These are phyloP conservation scores for Entosphenus tridentatus DNA, from an alignment of 2,113 vertebrate genomes.

Conservation along the genomic window DNA sequence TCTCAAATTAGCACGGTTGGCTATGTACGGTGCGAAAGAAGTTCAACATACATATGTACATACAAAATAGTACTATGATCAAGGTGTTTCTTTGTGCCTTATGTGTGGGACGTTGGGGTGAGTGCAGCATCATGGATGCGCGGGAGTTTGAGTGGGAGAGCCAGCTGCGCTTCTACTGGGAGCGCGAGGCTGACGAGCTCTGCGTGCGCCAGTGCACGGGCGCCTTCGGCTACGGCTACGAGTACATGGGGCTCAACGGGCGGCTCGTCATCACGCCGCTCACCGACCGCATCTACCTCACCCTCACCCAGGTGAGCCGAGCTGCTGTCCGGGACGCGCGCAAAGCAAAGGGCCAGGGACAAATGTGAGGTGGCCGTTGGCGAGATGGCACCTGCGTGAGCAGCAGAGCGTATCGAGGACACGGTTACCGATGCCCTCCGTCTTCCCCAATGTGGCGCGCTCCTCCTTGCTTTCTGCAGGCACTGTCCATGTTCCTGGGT, in stretches of 20 bases:
- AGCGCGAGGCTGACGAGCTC: conserved; percentile 37
- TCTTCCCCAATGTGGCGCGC: not conserved
- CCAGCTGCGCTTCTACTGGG: conserved; percentile 82
- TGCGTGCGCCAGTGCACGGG: conserved; percentile 65
- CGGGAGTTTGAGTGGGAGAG: conserved; percentile 87
- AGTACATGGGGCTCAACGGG: conserved; percentile 93
- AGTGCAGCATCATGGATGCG: conserved; percentile 48
- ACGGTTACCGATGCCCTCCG: not conserved
- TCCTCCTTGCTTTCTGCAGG: conserved; percentile 24
- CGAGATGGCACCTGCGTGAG: too few relatives aligned
- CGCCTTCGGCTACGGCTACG: conserved; percentile 62
- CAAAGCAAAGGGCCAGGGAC: too few relatives aligned
- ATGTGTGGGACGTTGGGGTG: too few relatives aligned
- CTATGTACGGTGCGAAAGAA: too few relatives aligned
- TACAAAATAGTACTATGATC: too few relatives aligned
- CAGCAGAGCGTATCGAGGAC: too few relatives aligned
- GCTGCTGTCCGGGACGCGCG: too few relatives aligned
- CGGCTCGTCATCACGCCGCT: conserved; percentile 82
- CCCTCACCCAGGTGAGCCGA: conserved; percentile 56
- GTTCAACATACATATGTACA: too few relatives aligned
- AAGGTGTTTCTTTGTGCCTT: too few relatives aligned
- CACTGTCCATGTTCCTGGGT: conserved; percentile 81
- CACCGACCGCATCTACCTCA: conserved; percentile 83
- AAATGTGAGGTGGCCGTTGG: too few relatives aligned
- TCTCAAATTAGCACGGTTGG: too few relatives aligned